Percentiles rank a stretch among this genome's conserved stretches.
These are phyloP conservation scores for Agrotis ipsilon DNA, from an alignment of 2,888 invertebrate species.

Conservation along the genomic window DNA sequence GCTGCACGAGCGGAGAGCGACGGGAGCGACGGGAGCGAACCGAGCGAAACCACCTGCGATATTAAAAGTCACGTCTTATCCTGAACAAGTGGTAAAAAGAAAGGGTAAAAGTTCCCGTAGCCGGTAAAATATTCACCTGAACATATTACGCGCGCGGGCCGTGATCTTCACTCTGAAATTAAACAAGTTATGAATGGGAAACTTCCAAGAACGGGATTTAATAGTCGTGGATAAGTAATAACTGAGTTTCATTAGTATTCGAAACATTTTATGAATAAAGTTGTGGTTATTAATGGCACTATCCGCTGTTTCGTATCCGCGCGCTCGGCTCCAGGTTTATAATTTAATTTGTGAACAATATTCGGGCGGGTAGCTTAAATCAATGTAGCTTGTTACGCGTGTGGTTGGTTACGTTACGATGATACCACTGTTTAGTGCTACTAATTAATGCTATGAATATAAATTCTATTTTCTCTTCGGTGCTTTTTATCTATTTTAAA, in stretches of 20 bases:
- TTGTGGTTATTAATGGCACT: conserved; percentile 68
- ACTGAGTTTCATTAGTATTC: conserved; percentile 70
- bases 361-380: conserved; percentile 50
- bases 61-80: conserved; percentile 76
- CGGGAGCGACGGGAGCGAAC: conserved; percentile 16
- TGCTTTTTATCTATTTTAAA: conserved; percentile 10
- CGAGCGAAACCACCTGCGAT: conserved; percentile 64
- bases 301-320: conserved; percentile 62
- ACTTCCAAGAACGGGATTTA: conserved; percentile 73
- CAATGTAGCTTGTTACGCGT: conserved; percentile 41
- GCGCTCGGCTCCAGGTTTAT: conserved; percentile 50
- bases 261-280: conserved; percentile 72
- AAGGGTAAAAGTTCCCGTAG: conserved; percentile 69
- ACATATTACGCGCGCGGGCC: conserved; percentile 72
- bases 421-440: conserved; percentile 14
- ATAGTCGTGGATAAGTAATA: conserved; percentile 76
- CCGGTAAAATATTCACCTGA: conserved; percentile 77
- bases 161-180: conserved; percentile 78
- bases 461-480: neutral
- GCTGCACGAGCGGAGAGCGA: conserved; percentile 25
- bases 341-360: conserved; percentile 65
- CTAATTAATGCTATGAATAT: conserved; percentile 18
- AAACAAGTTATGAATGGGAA: conserved; percentile 82
- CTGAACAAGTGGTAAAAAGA: conserved; percentile 75
- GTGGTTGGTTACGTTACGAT: conserved; percentile 12